Base-by-base conservation (phyloP, 2,888 invertebrate species). In the Saturnia japonica region DNA sequence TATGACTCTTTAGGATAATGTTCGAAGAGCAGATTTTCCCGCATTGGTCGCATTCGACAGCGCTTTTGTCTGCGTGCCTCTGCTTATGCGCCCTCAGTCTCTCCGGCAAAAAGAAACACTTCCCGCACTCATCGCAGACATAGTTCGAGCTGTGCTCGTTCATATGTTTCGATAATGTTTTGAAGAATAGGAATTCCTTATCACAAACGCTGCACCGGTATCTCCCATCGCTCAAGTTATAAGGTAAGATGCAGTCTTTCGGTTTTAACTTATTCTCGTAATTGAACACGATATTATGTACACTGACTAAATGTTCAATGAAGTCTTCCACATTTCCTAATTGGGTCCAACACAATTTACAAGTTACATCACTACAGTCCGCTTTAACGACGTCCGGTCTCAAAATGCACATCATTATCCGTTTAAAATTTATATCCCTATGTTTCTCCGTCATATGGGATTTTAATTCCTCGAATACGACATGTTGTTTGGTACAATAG, bases 101-200 rank as follows among this genome's bases (percentile, higher is more conserved):
- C 16, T 76, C 75, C 0, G 77, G 72, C 0, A 80, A 66, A 43
- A 92, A 78, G 67, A 93, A 93, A 1, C 88, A 87, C 71, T 90
- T 89, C 0, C 89, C 90, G 72, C 94, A 94, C 6, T 90, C 84
- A 68, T 88, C 85, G 72, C 94, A 94, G 1, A 91, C 86, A 66
- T 88, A 88, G 14, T 88, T 87, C 0, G 83, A 84, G 43, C 88
- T 90, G 64, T 94, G 93, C 19, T 87, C 86, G 57, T 92, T 92
- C 74, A 93, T 83, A 78, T 94, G 94, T n/a, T 80, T 83, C 0
- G 86, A 83, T 0, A 89, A 66, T 0, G 83, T 83, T 71, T 85
- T 81, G 67, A 88, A 89, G 12, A 85, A 85, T 34, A 83, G 81
- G 70, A 88, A 89, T 25, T 86, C 82, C 7, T 72, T 76, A n/a